Evolutionary conservation across 2,888 invertebrate species (phyloP), one percentile per base, ranked within the genome.

Genomic region (Rhagium mordax): DNA sequence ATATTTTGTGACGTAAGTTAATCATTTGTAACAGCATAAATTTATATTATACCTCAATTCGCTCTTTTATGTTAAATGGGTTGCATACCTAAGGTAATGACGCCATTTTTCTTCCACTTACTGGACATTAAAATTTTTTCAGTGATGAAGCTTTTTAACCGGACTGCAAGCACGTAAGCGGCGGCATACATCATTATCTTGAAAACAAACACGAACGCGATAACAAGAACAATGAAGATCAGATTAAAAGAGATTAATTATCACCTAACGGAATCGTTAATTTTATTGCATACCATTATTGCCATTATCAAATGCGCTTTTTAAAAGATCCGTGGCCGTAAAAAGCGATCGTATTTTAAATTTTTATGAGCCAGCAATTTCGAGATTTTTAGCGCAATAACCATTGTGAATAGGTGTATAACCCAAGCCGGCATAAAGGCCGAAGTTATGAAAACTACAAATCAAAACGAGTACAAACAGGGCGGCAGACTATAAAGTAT

Each of bases 381-480:
- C 33, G 59, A 59, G 59, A 59, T 59, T 59, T 59, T 59, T 59
- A 59, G 59, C 33, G 59, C 33, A 59, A 59, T 59, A 59, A 49
- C 64, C 49, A 27, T 64, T 27, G 49, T 64, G 64, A 64, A 64
- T 61, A 41, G 61, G 61, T 61, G 61, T 61, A 61, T 61, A 71
- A 72, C 71, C 70, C 70, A 66, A 71, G 74, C 75, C 62, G 65
- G 71, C 74, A 73, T 74, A 74, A 76, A 75, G 74, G 72, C 71
- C 67, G 76, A 81, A 84, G 83, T 84, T 84, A 83, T 83, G 83
- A 82, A 84, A 84, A 82, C 84, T 81, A 83, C 82, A 83, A 83
- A 83, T 84, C 84, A 83, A 83, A 82, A 77, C 78, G 77, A 75
- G 78, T 78, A 81, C 83, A 82, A 84, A 83, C 82, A 82, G 80